These are phyloP conservation scores for Somateria mollissima DNA, from an alignment of 2,797 vertebrate genomes.

Conservation along the genomic window DNA sequence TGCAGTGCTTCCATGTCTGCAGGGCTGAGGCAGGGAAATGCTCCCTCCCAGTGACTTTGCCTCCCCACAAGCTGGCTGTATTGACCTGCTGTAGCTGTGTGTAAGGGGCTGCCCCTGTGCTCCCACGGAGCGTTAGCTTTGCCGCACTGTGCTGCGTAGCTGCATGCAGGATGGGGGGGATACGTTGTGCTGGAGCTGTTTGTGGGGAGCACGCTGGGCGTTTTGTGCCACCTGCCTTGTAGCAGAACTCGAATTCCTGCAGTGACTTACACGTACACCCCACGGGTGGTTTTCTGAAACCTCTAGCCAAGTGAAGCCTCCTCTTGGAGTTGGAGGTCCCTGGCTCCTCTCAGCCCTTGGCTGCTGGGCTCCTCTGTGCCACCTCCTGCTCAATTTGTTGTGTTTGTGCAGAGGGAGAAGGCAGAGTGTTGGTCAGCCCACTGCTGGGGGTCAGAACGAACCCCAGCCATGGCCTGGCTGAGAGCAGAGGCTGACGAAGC, in stretches of 20 bases:
- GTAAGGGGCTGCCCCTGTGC: not conserved
- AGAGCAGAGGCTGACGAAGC: not conserved
- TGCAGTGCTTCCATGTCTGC: not conserved
- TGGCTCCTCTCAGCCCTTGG: not conserved
- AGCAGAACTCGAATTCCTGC: not conserved
- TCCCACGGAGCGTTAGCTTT: not conserved
- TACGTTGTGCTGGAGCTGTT: not conserved
- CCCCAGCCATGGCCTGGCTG: not conserved
- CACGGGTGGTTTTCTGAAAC: not conserved
- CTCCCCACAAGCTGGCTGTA: not conserved
- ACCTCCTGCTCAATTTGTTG: not conserved
- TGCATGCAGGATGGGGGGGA: accelerated
- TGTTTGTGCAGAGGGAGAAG: not conserved
- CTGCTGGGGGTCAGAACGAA: not conserved
- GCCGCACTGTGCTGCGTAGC: not conserved
- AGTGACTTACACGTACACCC: not conserved
- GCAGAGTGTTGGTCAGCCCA: not conserved
- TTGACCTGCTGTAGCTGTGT: not conserved
- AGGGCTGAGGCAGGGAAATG: not conserved
- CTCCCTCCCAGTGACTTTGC: not conserved
- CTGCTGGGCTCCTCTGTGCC: not conserved
- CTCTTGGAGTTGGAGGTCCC: not conserved
- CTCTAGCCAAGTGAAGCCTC: not conserved
- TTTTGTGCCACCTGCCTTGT: not conserved
- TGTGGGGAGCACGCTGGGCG: accelerated